Base-by-base conservation (phyloP, 1,140 invertebrate species). In the Lasioglossum baleicum region DNA sequence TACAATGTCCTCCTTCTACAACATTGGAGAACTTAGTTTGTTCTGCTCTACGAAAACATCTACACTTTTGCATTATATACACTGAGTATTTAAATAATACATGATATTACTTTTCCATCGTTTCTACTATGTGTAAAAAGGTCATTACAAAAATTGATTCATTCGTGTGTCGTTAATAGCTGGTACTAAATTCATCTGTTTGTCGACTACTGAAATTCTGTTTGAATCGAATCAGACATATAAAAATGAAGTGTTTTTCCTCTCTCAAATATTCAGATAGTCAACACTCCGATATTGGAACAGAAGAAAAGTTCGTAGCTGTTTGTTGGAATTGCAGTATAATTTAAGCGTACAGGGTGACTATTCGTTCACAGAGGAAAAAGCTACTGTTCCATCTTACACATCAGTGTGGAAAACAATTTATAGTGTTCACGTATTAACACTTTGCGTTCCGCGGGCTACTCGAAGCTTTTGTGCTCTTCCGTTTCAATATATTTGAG, bases 71-170 rank as follows among this genome's bases (percentile, higher is more conserved):
- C 22, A 63, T 63, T 31, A 31, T 63, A 17, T 31, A 35, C 26
- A 63, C 26, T 63, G 60, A 31, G 13, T 31, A 63, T 15, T 63
- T 26, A 63, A 31, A 31, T 63, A 31, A 31, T 10, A 63, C 10
- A 35, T 31, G 13, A 4, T 35, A 6, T 63, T 31, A 63, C 60
- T 31, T 31, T 63, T 31, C 22, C 22, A 63, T 31, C 2, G 26
- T 35, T 63, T 63, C 26, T 63, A 63, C 26, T 31, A 35, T 15
- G 11, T 63, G 60, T 63, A 63, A 63, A 63, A 63, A 63, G 26
- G 20, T 58, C 26, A 31, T 63, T 61, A 63, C 60, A 63, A 63
- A 63, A 63, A 63, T 63, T 63, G 22, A 63, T 31, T 15, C 1
- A 4, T 31, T 63, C 15, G 15, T 13, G 15, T 5, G 26, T 31